Conservation (phyloP, 2,113 vertebrate genomes). For the Microtus montanus region DNA sequence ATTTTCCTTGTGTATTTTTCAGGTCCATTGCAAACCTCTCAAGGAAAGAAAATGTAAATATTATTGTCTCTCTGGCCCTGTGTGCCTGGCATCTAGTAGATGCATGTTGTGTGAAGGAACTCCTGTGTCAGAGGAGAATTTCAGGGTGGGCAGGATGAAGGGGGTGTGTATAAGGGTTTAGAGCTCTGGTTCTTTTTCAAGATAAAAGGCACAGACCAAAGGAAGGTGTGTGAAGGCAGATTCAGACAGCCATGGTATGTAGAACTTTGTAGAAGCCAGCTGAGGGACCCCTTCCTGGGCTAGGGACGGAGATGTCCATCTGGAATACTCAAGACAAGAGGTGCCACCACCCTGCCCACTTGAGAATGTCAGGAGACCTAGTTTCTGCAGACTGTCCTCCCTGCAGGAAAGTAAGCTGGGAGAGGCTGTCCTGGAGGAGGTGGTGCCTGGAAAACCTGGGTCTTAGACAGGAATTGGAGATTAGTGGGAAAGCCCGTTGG, state of each 20-base stretch:
- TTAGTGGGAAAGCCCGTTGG: fast-evolving
- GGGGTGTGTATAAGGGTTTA: fast-evolving
- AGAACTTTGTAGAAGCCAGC: fast-evolving
- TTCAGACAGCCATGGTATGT: fast-evolving
- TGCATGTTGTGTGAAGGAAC: fast-evolving
- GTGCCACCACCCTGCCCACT: too few relatives aligned
- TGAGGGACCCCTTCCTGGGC: not conserved
- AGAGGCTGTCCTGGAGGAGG: not conserved
- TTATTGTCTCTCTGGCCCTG: fast-evolving
- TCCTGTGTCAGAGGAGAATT: not conserved
- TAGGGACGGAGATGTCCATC: not conserved
- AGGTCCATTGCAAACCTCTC: fast-evolving
- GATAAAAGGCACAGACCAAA: not conserved
- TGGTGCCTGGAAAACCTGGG: not conserved
- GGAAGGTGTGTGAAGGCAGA: not conserved
- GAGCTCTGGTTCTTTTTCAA: not conserved
- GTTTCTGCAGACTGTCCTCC: not conserved
- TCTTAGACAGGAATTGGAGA: not conserved
- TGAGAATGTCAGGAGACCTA: not conserved
- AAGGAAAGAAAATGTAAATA: not conserved
- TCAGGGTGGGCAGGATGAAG: not conserved
- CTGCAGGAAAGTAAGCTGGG: not conserved
- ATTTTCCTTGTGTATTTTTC: not conserved
- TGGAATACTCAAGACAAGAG: not conserved
- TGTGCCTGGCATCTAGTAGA: not conserved